Base-by-base conservation (phyloP, 2,797 vertebrate species). In the Premnoplex brunnescens region DNA sequence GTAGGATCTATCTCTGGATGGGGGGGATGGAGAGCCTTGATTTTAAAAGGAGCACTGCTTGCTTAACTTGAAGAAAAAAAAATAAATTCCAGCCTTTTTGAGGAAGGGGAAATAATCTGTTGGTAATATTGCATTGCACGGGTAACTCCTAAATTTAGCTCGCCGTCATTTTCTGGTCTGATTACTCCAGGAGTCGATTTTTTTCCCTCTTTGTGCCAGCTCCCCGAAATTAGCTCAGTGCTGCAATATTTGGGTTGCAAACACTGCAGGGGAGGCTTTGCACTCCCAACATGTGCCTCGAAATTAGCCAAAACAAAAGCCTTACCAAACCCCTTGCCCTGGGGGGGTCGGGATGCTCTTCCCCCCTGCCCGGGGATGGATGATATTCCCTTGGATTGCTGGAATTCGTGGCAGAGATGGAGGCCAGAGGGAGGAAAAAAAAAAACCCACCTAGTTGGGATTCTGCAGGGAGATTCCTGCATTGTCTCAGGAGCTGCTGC, bases 181-280 rank as follows among this genome's bases (percentile, higher is more conserved):
- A 66, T 82, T 69, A 14, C 80, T 91, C 93, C 58, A 30, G 80
- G 55, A n/a, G 82, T 43, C 37, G 26, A 11, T 52, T 51, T 62
- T 66, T 60, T 32, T 39, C 39, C 43, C 19, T 21, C n/a, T 3
- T 14, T 60, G 80, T 86, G 93, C 94, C 88, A 85, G 88, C 91
- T 83, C 60, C 39, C 68, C 6, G 66, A 55, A 85, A 88, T 96
- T n/a, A 94, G 95, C 92, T 96, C 94, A 93, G 77, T 55, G 92
- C 94, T 96, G 96, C 96, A 96, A 95, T 93, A 91, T 97, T 95
- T 92, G 95, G 96, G 95, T 75, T 94, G 96, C 85, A 78, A 85
- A 80, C 67, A 77, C 92, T 94, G 96, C 97, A 95, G 96, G 92
- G 94, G 62, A 78, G 91, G 88, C 58, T 73, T 92, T 32, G 73